Evolutionary conservation across 2,797 vertebrate genomes (phyloP).

Genomic region (Sphenopsis melanotis): DNA sequence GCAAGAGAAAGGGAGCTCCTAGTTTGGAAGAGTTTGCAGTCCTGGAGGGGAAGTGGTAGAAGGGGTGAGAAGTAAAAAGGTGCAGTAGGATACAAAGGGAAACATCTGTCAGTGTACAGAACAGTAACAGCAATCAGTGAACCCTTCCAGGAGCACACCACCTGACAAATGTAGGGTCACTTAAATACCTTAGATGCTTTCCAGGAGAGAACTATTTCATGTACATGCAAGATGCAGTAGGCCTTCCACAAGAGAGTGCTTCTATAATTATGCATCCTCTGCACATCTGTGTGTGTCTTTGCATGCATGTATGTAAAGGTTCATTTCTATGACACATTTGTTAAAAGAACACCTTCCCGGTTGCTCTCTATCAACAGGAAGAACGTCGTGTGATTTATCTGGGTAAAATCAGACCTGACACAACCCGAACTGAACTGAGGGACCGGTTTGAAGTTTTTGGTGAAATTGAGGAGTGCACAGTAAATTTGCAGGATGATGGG

Average conservation of each 20-base stretch:
- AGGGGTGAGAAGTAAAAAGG: background rate
- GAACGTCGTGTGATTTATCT: slow-evolving; percentile 95
- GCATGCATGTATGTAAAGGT: background rate
- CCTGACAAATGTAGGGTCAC: background rate
- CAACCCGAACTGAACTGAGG: slow-evolving; percentile 91
- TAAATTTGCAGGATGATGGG: slow-evolving; percentile 96
- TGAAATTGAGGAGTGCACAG: slow-evolving; percentile 97
- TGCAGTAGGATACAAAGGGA: background rate
- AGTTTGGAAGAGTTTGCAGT: background rate
- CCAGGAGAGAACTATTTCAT: background rate
- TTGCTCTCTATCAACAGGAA: slow-evolving; percentile 81
- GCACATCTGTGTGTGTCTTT: background rate
- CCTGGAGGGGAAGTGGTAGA: background rate
- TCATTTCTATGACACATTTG: background rate
- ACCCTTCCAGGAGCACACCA: background rate
- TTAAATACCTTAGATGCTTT: background rate
- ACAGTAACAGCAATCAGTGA: background rate
- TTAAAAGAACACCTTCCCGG: background rate
- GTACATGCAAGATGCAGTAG: background rate
- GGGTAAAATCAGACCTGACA: slow-evolving; percentile 91
- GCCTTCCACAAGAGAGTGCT: background rate
- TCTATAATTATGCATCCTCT: background rate
- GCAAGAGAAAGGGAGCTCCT: background rate
- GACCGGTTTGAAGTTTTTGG: slow-evolving; percentile 98
- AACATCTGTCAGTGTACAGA: background rate